These are phyloP conservation scores for Meloidogyne exigua DNA, from an alignment of 1,140 invertebrate species.

Conservation along the genomic window DNA sequence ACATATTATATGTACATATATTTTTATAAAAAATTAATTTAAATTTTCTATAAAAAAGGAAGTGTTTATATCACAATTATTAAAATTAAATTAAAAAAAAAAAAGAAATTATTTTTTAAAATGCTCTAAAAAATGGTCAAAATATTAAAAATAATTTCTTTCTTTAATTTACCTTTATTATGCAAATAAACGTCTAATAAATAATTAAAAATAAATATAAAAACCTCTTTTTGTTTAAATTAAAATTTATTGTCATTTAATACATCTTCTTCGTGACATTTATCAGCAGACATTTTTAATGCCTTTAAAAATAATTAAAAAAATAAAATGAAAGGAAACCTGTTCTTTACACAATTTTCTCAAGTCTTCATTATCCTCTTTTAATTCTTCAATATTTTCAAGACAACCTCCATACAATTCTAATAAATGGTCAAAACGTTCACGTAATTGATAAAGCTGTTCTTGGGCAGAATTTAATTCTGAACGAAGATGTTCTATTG, in stretches of 20 bases:
- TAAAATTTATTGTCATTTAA: background rate
- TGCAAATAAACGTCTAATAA: too few species aligned
- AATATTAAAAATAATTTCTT: too few species aligned
- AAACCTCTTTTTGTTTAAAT: background rate
- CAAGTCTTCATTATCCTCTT: slow-evolving; percentile 36
- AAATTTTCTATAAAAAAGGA: too few species aligned
- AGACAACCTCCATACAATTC: slow-evolving; percentile 38
- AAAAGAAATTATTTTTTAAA: background rate
- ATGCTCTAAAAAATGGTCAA: too few species aligned
- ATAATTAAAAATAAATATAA: too few species aligned
- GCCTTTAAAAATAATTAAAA: background rate
- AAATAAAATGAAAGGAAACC: slow-evolving; percentile 3
- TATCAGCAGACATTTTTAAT: background rate
- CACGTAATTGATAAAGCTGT: slow-evolving; percentile 33
- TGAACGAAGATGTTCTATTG: slow-evolving; percentile 19
- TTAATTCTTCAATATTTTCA: slow-evolving; percentile 36
- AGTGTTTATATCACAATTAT: too few species aligned
- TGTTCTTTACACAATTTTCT: slow-evolving; percentile 37
- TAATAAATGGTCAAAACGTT: slow-evolving; percentile 31
- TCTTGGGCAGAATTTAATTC: slow-evolving; percentile 27
- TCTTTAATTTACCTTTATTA: too few species aligned
- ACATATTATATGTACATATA: too few species aligned
- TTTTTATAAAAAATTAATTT: too few species aligned
- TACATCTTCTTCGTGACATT: background rate
- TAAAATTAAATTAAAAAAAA: too few species aligned